Percentiles rank a stretch among this genome's conserved stretches.
Conservation (phyloP, 2,888 invertebrate species). For the Drosophila parthenogenetica region DNA sequence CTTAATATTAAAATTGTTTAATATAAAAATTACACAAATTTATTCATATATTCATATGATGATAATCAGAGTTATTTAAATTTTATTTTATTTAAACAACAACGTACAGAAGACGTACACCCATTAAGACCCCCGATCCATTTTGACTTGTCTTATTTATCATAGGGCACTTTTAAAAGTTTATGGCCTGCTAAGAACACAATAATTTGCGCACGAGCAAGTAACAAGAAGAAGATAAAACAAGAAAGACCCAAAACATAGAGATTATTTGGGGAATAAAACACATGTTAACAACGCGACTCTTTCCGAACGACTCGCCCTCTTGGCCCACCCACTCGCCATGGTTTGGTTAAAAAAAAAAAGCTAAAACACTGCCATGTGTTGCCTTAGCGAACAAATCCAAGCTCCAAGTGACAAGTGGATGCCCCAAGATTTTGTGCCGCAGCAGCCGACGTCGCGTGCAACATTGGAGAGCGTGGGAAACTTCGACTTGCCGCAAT, state of each 20-base stretch:
- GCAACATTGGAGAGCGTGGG: conserved; percentile 34
- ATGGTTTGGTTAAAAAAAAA: not conserved
- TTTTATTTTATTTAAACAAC: too few relatives aligned
- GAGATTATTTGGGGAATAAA: not conserved
- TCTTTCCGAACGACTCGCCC: not conserved
- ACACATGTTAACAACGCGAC: conserved; percentile 9
- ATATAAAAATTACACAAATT: too few relatives aligned
- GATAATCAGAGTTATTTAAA: too few relatives aligned
- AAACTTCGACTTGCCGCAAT: conserved; percentile 29
- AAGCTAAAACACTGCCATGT: conserved; percentile 2
- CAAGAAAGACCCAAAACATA: not conserved
- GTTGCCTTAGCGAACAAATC: conserved; percentile 8
- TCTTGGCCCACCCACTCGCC: conserved; percentile 32
- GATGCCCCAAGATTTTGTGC: conserved; percentile 29
- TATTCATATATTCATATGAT: too few relatives aligned
- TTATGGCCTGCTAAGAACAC: conserved; percentile 25
- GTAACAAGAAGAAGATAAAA: not conserved
- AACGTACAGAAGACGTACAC: not conserved
- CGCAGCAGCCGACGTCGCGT: conserved; percentile 81
- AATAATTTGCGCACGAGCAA: conserved; percentile 20
- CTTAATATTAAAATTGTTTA: too few relatives aligned
- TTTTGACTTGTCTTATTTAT: not conserved
- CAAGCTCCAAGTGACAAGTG: conserved; percentile 11
- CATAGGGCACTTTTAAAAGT: conserved; percentile 1
- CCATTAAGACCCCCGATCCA: conserved; percentile 6